Base-by-base conservation (phyloP, 2,797 vertebrate species). In the Lophius americanus region DNA sequence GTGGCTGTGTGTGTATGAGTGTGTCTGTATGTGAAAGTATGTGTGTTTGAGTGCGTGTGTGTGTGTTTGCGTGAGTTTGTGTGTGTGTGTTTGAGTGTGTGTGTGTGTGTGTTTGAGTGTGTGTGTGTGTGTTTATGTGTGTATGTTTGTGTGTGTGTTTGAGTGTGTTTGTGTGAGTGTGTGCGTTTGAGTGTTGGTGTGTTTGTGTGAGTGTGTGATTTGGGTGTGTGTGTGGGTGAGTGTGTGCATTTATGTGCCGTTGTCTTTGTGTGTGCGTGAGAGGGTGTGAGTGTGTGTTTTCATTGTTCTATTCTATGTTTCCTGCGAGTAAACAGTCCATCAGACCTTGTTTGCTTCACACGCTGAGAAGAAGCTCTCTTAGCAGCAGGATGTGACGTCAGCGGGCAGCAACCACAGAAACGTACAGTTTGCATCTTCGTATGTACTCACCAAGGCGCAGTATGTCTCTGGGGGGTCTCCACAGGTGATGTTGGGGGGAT, bases 401-500 rank as follows among this genome's bases (percentile, higher is more conserved):
- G 55, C 66, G 69, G 66, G 67, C 77, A 65, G 69, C 67, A 78
- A 48, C 70, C 66, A 60, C 51, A 11, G 68, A 53, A 14, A 38
- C 1, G 37, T 38, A 44, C 43, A 44, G 37, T 4, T 4, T 38
- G 10, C 5, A 6, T 14, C 8, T 50, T 8, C 11, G n/a, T 35
- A 47, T 60, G 54, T 54, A 94, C 97, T 97, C 93, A 99, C 98
- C 97, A 99, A 95, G 69, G 96, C 95, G 70, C 98, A 99, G 94
- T 97, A 99, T 0, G 95, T 97, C 92, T 99, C 97, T 0, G 97
- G 96, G 58, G 98, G 97, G 88, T 99, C 95, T 90, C 98, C 98
- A 75, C 98, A 99, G 3, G 98, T 99, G 92, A 98, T 96, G 90
- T 98, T 94, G 46, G 98, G 95, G 5, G 98, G 98, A 78, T 99